Evolutionary conservation across 1,140 invertebrate species (phyloP), one percentile per base, ranked within the genome.

Genomic region (Penaeus indicus): DNA sequence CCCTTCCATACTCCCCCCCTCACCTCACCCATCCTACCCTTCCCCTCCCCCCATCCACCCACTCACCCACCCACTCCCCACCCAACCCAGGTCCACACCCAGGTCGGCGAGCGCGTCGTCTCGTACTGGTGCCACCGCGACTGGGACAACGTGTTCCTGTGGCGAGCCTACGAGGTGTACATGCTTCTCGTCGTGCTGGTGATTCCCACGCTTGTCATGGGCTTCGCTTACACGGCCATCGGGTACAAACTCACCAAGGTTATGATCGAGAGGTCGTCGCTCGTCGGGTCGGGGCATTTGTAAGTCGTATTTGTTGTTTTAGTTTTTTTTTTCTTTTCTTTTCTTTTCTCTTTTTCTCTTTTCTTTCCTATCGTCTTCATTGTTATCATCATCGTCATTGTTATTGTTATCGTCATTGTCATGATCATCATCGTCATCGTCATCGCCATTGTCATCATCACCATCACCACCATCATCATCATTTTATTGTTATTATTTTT

Each of bases 131-230:
- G 95, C 89, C 93, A 95, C 0, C 93, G 94, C 54, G 93, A 95
- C 91, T 94, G 93, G 92, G 93, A 94, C 27, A 92, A 93, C 4
- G 91, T 92, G 11, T 90, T 92, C 8, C 92, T 94, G 32, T 95
- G 94, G 94, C 93, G 93, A 47, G 91, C 94, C n/a, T 95, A 96
- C 91, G 95, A 96, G 92, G 91, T 95, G 1, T 96, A 95, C 91
- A 95, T 96, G 94, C 92, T 96, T 13, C 83, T 94, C 1, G 88
- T 96, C 10, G 94, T 96, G 21, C 93, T 96, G 1, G 91, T 96
- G 0, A 91, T 95, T 0, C 96, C 96, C 0, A 93, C 95, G 3
- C 91, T 92, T 38, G 93, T 96, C 62, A 96, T 96, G 95, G 94
- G 93, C 5, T 94, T 94, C 88, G 94, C 95, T 72, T 96, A 96